These are phyloP conservation scores for Leucozona laternaria DNA, from an alignment of 2,888 invertebrate genomes.

Conservation along the genomic window DNA sequence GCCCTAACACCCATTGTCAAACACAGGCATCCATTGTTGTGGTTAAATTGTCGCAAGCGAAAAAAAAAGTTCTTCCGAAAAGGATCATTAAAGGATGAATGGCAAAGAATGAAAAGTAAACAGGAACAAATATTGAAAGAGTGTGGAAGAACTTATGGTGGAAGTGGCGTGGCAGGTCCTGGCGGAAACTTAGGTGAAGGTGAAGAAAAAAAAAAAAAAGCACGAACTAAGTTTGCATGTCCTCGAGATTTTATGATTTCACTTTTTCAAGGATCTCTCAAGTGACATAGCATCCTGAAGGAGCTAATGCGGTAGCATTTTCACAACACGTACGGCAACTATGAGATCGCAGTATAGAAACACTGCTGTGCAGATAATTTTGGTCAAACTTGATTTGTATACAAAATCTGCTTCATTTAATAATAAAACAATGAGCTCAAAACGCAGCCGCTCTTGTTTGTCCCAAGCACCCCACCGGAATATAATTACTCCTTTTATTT, in stretches of 20 bases:
- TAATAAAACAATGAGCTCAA: too few relatives aligned
- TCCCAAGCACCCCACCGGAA: too few relatives aligned
- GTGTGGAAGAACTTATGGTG: neutral
- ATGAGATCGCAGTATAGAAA: neutral
- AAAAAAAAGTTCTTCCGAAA: constrained; percentile 44
- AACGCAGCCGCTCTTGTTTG: too few relatives aligned
- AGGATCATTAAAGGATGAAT: constrained; percentile 73
- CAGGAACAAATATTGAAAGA: constrained; percentile 48
- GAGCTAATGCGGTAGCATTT: constrained; percentile 67
- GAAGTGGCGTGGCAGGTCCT: neutral
- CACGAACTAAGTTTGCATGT: constrained; percentile 56
- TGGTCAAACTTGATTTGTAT: neutral
- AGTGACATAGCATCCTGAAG: constrained; percentile 68
- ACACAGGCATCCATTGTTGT: constrained; percentile 68
- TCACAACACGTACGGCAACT: constrained; percentile 25
- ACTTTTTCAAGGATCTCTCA: constrained; percentile 59
- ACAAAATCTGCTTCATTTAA: too few relatives aligned
- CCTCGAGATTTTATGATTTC: constrained; percentile 72
- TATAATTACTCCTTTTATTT: too few relatives aligned
- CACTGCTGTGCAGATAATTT: neutral
- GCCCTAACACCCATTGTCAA: constrained; percentile 67
- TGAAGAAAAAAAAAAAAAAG: constrained; percentile 10
- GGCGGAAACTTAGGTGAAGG: constrained; percentile 10
- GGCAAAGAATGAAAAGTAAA: constrained; percentile 70
- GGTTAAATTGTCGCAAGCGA: constrained; percentile 65